Conservation (phyloP, 1,140 invertebrate species). For the Trichogramma pretiosum region DNA sequence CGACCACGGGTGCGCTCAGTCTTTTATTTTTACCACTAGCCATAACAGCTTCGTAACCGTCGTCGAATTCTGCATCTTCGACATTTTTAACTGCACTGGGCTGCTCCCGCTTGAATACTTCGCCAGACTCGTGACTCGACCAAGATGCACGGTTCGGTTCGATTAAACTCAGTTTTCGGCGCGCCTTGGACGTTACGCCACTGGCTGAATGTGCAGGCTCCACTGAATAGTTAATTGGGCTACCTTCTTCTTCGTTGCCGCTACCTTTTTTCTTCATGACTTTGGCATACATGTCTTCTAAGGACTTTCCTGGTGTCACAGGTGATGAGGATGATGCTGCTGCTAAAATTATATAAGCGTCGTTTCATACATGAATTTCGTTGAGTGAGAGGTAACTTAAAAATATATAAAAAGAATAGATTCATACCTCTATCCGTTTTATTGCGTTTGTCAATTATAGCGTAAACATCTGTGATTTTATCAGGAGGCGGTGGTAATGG, state of each 20-base stretch:
- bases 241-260: slow-evolving; percentile 23
- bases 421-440: slow-evolving; percentile 30
- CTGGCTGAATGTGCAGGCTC: background rate
- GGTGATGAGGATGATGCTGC: slow-evolving; percentile 22
- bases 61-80: slow-evolving; percentile 27
- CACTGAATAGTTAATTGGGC: background rate
- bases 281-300: slow-evolving; percentile 84
- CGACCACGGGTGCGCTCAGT: slow-evolving; percentile 43
- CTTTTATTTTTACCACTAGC: slow-evolving; percentile 13
- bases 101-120: slow-evolving; percentile 33
- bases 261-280: slow-evolving; percentile 59
- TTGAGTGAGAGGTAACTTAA: no score
- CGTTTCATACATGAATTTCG: no score
- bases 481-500: slow-evolving; percentile 66
- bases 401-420: no score
- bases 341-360: no score
- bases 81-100: slow-evolving; percentile 1
- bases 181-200: background rate
- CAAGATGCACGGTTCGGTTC: slow-evolving; percentile 36
- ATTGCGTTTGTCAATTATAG: slow-evolving; percentile 35
- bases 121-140: slow-evolving; percentile 47
- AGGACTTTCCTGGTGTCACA: slow-evolving; percentile 53
- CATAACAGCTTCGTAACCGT: slow-evolving; percentile 34
- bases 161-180: slow-evolving; percentile 28
- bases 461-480: slow-evolving; percentile 32